These are phyloP conservation scores for Nothocercus julius DNA, from an alignment of 2,113 vertebrate species.

Conservation along the genomic window DNA sequence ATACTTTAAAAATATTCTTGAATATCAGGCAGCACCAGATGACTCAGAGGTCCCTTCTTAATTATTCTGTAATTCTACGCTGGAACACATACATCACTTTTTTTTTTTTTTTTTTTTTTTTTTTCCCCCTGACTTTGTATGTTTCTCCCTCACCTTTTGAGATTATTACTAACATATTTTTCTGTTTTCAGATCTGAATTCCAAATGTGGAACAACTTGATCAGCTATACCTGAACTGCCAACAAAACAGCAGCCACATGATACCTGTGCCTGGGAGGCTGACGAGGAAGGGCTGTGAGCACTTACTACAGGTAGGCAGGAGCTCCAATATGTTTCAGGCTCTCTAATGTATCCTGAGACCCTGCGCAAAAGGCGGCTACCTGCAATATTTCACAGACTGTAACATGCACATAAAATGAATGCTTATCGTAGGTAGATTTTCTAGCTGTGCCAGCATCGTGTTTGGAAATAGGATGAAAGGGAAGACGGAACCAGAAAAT, in stretches of 20 bases:
- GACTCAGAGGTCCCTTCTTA: background rate
- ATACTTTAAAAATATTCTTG: background rate
- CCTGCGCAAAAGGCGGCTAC: background rate
- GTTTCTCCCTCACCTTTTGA: background rate
- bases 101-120: too few species aligned
- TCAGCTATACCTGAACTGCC: background rate
- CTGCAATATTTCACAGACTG: background rate
- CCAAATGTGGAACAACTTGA: background rate
- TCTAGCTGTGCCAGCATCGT: background rate
- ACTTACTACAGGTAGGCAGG: background rate
- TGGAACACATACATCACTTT: rapidly evolving
- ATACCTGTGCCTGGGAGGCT: background rate
- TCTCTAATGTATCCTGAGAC: background rate
- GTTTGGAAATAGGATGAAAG: background rate
- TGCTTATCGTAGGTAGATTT: background rate
- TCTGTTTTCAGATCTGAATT: background rate
- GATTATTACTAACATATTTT: background rate
- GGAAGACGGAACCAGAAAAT: background rate
- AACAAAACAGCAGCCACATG: background rate
- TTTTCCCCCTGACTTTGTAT: background rate
- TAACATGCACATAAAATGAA: background rate
- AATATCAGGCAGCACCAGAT: background rate
- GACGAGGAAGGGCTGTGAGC: background rate
- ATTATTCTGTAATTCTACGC: background rate
- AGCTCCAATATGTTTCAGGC: rapidly evolving